These are phyloP conservation scores for Apotomis betuletana DNA, from an alignment of 2,888 invertebrate species.

Conservation along the genomic window DNA sequence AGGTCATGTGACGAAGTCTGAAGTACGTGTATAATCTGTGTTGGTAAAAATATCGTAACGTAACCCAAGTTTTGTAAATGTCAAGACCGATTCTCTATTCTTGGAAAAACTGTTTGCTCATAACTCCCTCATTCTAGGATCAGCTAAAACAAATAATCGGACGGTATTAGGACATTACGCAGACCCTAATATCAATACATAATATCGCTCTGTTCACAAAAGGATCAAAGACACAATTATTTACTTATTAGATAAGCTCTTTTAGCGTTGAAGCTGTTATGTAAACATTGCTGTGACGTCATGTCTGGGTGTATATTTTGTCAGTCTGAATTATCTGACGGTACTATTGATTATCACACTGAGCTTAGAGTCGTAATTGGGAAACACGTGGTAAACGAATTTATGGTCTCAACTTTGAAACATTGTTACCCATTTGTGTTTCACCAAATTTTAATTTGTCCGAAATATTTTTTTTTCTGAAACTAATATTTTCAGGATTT, in stretches of 20 bases:
- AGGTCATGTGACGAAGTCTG: too few relatives aligned
- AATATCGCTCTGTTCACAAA: neutral
- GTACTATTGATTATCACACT: neutral
- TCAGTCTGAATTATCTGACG: neutral
- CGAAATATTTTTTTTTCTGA: too few relatives aligned
- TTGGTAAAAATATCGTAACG: slow-evolving; percentile 1
- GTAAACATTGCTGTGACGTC: neutral
- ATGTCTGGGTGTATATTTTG: neutral
- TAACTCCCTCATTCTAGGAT: slow-evolving; percentile 20
- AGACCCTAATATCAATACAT: slow-evolving; percentile 8
- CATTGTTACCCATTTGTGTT: too few relatives aligned
- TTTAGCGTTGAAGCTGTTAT: neutral
- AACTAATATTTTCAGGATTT: too few relatives aligned
- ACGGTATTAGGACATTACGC: neutral
- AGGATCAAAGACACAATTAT: neutral
- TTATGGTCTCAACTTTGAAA: too few relatives aligned
- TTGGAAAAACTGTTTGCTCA: slow-evolving; percentile 19
- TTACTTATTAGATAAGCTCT: neutral
- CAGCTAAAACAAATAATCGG: slow-evolving; percentile 14
- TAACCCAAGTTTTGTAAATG: slow-evolving; percentile 6
- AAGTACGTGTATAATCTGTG: neutral
- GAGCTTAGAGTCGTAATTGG: neutral
- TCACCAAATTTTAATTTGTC: too few relatives aligned
- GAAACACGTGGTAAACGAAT: neutral
- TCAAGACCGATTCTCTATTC: slow-evolving; percentile 25